Evolutionary conservation across 2,113 vertebrate species (phyloP), one percentile per base, ranked within the genome.

Genomic region (Hepsetus odoe): DNA sequence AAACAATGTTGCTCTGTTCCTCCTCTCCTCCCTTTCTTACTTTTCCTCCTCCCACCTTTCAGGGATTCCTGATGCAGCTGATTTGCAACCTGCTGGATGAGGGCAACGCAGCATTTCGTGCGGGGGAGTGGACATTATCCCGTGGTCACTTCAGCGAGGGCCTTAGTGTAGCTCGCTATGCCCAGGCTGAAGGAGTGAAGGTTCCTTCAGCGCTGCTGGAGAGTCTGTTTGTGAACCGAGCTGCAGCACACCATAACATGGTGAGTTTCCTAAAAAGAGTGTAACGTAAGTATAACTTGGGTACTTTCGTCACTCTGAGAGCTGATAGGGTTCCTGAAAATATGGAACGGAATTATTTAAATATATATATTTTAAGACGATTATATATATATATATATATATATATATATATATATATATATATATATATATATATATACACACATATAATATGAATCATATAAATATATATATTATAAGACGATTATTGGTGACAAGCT

Each of bases 21-120:
- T 35, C 26, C 24, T 13, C 3, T 55, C 20, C 2, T 55, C n/a
- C 22, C n/a, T 24, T 24, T 5, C 3, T 42, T 38, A 9, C n/a
- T 55, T 10, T n/a, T 55, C 55, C 18, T 65, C 33, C 33, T 44
- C 32, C n/a, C 32, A 38, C 24, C 32, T 35, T 30, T 28, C 59
- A 99, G 97, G 92, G 90, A 62, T 95, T 95, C 86, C 89, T 98
- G 81, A 94, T 95, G 82, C 92, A 93, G 85, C 87, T 99, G 81
- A 94, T 98, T 70, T 92, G 89, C 87, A 95, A 98, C 86, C 86
- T 99, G 72, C 93, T 97, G 8, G 93, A 94, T 0, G 97, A 98
- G 86, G 97, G 96, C 66, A 97, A 97, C 56, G 91, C 93, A 55
- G 88, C 94, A 49, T 97, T 96, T 88, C 89, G 86, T 64, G 96